These are phyloP conservation scores for Luperina nickerlii DNA, from an alignment of 2,888 invertebrate species.

Conservation along the genomic window DNA sequence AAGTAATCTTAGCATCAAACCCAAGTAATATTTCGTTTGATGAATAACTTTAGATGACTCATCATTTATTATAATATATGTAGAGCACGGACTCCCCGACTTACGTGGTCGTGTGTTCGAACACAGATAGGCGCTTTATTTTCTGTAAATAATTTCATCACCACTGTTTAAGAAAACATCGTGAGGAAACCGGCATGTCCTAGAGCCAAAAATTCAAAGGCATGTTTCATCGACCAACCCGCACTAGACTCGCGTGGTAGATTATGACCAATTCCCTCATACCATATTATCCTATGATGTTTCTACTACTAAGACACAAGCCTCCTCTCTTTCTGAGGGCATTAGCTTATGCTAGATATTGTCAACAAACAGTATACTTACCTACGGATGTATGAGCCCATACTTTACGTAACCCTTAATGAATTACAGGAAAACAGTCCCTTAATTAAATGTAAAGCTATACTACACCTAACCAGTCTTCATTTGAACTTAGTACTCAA, in stretches of 20 bases:
- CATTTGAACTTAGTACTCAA: slow-evolving; percentile 59
- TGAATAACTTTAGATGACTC: neutral
- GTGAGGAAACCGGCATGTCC: neutral
- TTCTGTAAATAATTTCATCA: neutral
- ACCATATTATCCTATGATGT: no score
- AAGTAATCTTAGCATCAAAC: neutral
- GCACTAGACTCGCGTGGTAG: neutral
- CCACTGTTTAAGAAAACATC: neutral
- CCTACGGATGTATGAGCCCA: neutral
- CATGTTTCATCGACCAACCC: neutral
- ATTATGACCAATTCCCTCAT: neutral
- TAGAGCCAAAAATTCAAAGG: neutral
- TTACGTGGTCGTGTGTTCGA: neutral
- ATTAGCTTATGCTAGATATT: neutral
- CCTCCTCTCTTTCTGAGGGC: no score
- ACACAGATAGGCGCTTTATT: neutral
- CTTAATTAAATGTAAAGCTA: slow-evolving; percentile 28
- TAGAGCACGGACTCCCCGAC: neutral
- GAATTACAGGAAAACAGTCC: slow-evolving; percentile 8
- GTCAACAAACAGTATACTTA: neutral
- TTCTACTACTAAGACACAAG: no score
- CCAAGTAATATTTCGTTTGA: neutral
- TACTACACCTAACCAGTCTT: slow-evolving; percentile 22
- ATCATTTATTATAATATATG: neutral
- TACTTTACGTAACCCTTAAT: slow-evolving; percentile 1